phyloP scores from a whole-genome alignment of 2,797 vertebrate genomes.

The Galaxias olidus region DNA sequence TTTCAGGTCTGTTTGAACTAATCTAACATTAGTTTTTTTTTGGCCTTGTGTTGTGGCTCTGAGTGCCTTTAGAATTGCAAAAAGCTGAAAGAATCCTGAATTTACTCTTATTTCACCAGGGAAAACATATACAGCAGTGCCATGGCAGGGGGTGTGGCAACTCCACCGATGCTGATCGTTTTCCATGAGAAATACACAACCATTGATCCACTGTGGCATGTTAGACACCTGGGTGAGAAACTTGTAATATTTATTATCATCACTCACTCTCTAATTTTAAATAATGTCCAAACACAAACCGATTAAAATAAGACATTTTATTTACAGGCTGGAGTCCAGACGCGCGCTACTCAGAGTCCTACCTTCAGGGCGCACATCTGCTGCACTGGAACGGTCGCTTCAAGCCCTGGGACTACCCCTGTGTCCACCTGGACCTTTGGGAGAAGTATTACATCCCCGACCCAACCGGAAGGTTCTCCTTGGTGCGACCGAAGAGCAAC shows the following conservation, averaged over 20 bases:
- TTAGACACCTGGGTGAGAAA: slow-evolving; percentile 88
- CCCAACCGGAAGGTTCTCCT: slow-evolving; percentile 84
- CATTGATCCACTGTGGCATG: slow-evolving; percentile 91
- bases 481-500: slow-evolving; percentile 76
- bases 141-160: slow-evolving; percentile 88
- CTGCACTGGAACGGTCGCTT: slow-evolving; percentile 98
- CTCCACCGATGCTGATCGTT: slow-evolving; percentile 92
- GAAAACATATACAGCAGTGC: slow-evolving; percentile 91
- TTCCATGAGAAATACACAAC: slow-evolving; percentile 89
- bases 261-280: not conserved
- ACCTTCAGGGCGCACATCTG: slow-evolving; percentile 87
- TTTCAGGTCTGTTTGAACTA: slow-evolving; percentile 70
- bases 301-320: not conserved
- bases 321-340: slow-evolving; percentile 90
- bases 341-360: slow-evolving; percentile 79
- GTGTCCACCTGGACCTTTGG: slow-evolving; percentile 89
- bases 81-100: no score
- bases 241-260: not conserved
- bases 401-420: slow-evolving; percentile 91
- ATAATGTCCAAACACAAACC: not conserved
- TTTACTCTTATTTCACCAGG: slow-evolving; percentile 61
- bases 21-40: no score
- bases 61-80: no score
- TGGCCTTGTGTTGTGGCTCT: no score
- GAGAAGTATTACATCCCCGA: slow-evolving; percentile 96